These are phyloP conservation scores for Paracentrotus lividus DNA, from an alignment of 53 echinoderm and acorn worm species.

Conservation along the genomic window DNA sequence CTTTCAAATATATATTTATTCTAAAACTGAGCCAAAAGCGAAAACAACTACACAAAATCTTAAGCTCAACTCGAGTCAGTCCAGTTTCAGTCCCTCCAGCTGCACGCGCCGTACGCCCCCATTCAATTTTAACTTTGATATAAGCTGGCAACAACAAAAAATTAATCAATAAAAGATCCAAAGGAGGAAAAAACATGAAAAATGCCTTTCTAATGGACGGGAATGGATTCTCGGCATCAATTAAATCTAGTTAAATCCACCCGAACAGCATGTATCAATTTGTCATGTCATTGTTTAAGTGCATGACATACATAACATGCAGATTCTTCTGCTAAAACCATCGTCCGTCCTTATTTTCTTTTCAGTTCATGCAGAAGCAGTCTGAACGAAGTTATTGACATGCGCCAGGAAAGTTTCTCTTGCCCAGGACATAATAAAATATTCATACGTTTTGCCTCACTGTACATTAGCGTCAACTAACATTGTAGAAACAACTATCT, in stretches of 20 bases:
- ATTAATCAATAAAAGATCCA: not conserved
- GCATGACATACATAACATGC: not conserved
- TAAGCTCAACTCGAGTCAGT: no score
- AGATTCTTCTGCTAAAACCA: not conserved
- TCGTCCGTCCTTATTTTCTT: not conserved
- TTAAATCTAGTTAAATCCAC: not conserved
- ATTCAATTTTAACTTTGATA: not conserved
- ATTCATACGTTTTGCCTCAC: no score
- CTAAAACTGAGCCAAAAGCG: not conserved
- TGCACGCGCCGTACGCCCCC: not conserved
- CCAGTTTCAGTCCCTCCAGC: not conserved
- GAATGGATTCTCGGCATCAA: slow-evolving; percentile 20
- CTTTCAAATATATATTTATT: not conserved
- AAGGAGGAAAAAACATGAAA: not conserved
- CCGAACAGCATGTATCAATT: slow-evolving; percentile 3
- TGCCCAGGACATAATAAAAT: not conserved
- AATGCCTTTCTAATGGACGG: not conserved
- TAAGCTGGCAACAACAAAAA: not conserved
- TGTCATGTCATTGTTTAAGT: not conserved
- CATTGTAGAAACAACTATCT: no score
- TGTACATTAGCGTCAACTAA: no score
- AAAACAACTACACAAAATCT: not conserved
- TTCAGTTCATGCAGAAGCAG: not conserved
- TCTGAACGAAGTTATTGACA: not conserved
- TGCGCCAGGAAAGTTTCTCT: not conserved